A percentile compares a stretch with the other conserved stretches of the same genome.
These are phyloP conservation scores for Acrossocheilus fasciatus DNA, from an alignment of 2,797 vertebrate genomes.

Conservation along the genomic window DNA sequence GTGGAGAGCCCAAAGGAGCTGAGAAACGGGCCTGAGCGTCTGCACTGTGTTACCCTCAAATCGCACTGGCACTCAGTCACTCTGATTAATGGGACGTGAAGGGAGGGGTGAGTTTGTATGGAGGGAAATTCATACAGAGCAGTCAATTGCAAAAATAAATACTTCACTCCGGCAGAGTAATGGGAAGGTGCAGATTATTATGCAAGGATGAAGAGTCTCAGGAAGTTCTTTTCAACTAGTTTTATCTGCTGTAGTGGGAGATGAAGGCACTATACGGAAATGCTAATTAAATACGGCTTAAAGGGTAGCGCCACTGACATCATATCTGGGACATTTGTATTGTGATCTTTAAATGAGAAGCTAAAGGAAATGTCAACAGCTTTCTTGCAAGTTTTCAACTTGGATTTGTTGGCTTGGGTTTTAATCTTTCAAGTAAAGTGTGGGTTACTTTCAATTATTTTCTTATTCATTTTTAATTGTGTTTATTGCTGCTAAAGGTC, in stretches of 20 bases:
- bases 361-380: conserved; percentile 62
- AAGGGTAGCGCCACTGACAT: conserved; percentile 27
- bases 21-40: conserved; percentile 34
- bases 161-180: conserved; percentile 61
- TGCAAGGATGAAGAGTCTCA: conserved; percentile 21
- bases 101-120: conserved; percentile 23
- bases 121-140: conserved; percentile 58
- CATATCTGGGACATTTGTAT: conserved; percentile 35
- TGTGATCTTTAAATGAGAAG: conserved; percentile 48
- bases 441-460: conserved; percentile 83
- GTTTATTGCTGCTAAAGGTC: conserved; percentile 84
- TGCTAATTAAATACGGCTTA: conserved; percentile 36
- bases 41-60: conserved; percentile 45
- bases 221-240: conserved; percentile 28
- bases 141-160: conserved; percentile 71
- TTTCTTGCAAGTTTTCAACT: conserved; percentile 47
- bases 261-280: background rate
- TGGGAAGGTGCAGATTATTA: conserved; percentile 45
- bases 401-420: conserved; percentile 56
- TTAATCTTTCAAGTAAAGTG: conserved; percentile 67
- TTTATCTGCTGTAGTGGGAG: conserved; percentile 1
- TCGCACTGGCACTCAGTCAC: conserved; percentile 39
- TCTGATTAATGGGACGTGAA: conserved; percentile 53
- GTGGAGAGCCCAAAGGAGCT: conserved; percentile 33
- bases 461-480: conserved; percentile 87